These are phyloP conservation scores for Smittia sp. DNA, from an alignment of 2,888 invertebrate genomes.

Conservation along the genomic window DNA sequence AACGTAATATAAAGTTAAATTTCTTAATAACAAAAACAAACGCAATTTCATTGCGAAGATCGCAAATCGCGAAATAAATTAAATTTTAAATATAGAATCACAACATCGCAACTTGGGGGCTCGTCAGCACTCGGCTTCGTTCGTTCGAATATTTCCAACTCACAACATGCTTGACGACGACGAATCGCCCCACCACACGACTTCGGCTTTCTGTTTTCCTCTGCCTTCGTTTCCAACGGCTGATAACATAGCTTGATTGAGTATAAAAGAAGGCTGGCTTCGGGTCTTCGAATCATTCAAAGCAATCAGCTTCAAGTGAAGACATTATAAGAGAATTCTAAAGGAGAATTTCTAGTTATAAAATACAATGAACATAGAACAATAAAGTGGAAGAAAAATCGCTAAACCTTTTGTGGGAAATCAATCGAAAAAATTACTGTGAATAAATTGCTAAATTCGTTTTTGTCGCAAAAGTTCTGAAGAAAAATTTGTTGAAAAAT, in stretches of 20 bases:
- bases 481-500: conserved; percentile 31
- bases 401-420: too few species aligned
- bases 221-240: conserved; percentile 22
- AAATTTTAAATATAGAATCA: conserved; percentile 10
- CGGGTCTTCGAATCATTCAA: conserved; percentile 17
- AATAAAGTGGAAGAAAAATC: conserved; percentile 12
- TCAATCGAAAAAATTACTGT: not conserved
- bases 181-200: not conserved
- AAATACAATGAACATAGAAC: conserved; percentile 21
- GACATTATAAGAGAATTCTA: conserved; percentile 31
- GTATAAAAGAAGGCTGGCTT: conserved; percentile 10
- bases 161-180: not conserved
- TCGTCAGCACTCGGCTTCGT: conserved; percentile 9
- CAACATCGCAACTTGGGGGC: conserved; percentile 19
- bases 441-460: not conserved
- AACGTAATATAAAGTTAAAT: too few species aligned
- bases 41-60: too few species aligned
- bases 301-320: conserved; percentile 8
- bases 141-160: not conserved
- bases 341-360: conserved; percentile 33
- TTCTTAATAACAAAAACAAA: too few species aligned
- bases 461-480: not conserved
- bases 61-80: not conserved
- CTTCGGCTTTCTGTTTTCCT: not conserved
- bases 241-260: conserved; percentile 13